A percentile compares a stretch with the other conserved stretches of the same genome.
phyloP scores from a whole-genome alignment of 2,888 invertebrate species.

The Siphlonurus alternatus region DNA sequence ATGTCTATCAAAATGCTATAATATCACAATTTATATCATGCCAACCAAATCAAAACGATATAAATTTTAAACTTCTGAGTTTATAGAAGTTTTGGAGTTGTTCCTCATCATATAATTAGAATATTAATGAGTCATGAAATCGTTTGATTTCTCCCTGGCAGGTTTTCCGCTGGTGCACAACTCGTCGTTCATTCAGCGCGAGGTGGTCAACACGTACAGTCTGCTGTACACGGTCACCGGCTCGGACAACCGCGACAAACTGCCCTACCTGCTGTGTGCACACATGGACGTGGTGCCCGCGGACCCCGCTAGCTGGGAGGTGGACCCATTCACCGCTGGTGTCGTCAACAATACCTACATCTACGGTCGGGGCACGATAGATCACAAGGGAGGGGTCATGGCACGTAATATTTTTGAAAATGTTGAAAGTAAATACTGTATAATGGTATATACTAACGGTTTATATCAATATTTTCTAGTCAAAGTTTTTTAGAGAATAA shows the following conservation, averaged over 20 bases:
- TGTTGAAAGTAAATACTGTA: too few relatives aligned
- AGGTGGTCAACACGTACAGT: slow-evolving; percentile 23
- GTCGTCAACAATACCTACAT: slow-evolving; percentile 24
- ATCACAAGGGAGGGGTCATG: slow-evolving; percentile 29
- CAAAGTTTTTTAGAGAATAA: too few relatives aligned
- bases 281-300: slow-evolving; percentile 25
- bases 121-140: too few relatives aligned
- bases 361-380: slow-evolving; percentile 28
- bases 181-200: slow-evolving; percentile 15
- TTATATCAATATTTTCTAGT: too few relatives aligned
- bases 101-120: too few relatives aligned
- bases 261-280: slow-evolving; percentile 27
- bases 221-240: slow-evolving; percentile 26
- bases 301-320: slow-evolving; percentile 17
- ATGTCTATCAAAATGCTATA: too few relatives aligned
- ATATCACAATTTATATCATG: too few relatives aligned
- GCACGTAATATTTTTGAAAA: slow-evolving; percentile 21
- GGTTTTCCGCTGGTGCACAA: slow-evolving; percentile 18
- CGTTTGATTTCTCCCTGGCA: slow-evolving; percentile 8
- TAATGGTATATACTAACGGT: too few relatives aligned
- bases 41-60: too few relatives aligned
- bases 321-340: slow-evolving; percentile 24
- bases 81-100: too few relatives aligned
- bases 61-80: too few relatives aligned
- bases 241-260: slow-evolving; percentile 14